Percentiles rank a stretch among this genome's conserved stretches.
phyloP scores from a whole-genome alignment of 23 tunicate genomes.

The Ciona savignyi region DNA sequence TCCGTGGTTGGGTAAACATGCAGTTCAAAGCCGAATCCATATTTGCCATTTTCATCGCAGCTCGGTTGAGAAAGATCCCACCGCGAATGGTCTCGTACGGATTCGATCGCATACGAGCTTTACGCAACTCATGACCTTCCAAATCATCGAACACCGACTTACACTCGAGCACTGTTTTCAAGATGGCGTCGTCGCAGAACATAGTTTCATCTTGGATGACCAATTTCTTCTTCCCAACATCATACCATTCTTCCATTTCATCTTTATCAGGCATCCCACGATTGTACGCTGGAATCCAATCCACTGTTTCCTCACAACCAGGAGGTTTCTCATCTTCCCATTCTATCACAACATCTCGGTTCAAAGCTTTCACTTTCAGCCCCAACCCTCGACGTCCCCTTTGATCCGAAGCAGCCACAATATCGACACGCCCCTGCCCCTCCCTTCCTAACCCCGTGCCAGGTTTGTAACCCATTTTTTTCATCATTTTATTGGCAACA shows the following conservation, averaged over 20 bases:
- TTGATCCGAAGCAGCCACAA: slow-evolving; percentile 76
- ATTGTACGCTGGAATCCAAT: slow-evolving; percentile 62
- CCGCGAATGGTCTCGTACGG: slow-evolving; percentile 82
- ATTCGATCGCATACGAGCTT: slow-evolving; percentile 69
- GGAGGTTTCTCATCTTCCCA: slow-evolving; percentile 68
- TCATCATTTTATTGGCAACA: slow-evolving; percentile 69
- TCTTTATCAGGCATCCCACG: slow-evolving; percentile 44
- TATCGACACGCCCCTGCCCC: slow-evolving; percentile 82
- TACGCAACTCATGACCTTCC: slow-evolving; percentile 78
- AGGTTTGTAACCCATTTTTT: slow-evolving; percentile 91
- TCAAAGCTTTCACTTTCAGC: slow-evolving; percentile 41
- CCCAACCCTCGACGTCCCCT: slow-evolving; percentile 83
- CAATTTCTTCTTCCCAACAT: slow-evolving; percentile 69
- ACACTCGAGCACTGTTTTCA: slow-evolving; percentile 55
- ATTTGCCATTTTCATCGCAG: slow-evolving; percentile 99
- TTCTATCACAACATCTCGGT: slow-evolving; percentile 57
- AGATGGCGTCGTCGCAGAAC: slow-evolving; percentile 45
- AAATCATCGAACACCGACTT: slow-evolving; percentile 88
- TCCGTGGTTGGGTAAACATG: slow-evolving; percentile 78
- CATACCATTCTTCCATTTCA: slow-evolving; percentile 61
- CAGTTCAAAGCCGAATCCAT: slow-evolving; percentile 69
- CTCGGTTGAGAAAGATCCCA: slow-evolving; percentile 73
- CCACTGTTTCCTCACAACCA: slow-evolving; percentile 34
- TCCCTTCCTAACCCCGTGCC: slow-evolving; percentile 83
- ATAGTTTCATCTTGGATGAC: slow-evolving; percentile 66